Evolutionary conservation across 2,888 invertebrate genomes (phyloP).

Genomic region (Lepidonotus clava): DNA sequence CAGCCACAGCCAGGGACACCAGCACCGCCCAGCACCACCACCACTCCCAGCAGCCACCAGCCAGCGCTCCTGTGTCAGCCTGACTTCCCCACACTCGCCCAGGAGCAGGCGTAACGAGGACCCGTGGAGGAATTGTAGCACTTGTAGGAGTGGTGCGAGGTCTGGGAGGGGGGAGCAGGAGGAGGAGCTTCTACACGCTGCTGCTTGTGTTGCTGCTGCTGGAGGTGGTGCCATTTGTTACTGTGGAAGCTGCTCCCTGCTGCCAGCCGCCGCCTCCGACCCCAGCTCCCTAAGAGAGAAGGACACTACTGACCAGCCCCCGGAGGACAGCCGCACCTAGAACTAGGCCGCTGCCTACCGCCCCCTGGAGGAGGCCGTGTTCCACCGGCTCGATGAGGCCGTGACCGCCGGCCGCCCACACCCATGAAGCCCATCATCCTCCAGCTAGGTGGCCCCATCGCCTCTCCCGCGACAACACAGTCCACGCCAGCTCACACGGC

Average conservation of each 20-base stretch:
- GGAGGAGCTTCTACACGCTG: too few relatives aligned
- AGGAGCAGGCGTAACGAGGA: slow-evolving; percentile 13
- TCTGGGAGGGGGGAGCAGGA: too few relatives aligned
- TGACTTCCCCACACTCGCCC: not conserved
- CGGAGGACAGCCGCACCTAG: too few relatives aligned
- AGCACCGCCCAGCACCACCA: not conserved
- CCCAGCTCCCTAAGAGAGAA: too few relatives aligned
- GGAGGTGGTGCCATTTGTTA: too few relatives aligned
- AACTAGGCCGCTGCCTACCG: not conserved
- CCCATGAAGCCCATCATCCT: slow-evolving; percentile 47
- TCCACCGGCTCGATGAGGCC: not conserved
- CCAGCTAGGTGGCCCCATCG: slow-evolving; percentile 18
- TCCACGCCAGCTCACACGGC: not conserved
- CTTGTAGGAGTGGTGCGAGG: too few relatives aligned
- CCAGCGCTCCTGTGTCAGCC: not conserved
- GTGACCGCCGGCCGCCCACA: not conserved
- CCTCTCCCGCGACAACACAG: not conserved
- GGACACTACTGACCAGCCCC: too few relatives aligned
- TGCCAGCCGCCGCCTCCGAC: too few relatives aligned
- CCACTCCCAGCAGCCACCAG: not conserved
- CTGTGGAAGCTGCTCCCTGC: not conserved
- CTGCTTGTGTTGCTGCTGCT: too few relatives aligned
- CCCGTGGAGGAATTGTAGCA: too few relatives aligned
- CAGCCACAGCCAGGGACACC: too few relatives aligned
- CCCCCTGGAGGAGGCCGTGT: not conserved